Base-by-base conservation (phyloP, 2,797 vertebrate genomes). In the Pipistrellus kuhlii region DNA sequence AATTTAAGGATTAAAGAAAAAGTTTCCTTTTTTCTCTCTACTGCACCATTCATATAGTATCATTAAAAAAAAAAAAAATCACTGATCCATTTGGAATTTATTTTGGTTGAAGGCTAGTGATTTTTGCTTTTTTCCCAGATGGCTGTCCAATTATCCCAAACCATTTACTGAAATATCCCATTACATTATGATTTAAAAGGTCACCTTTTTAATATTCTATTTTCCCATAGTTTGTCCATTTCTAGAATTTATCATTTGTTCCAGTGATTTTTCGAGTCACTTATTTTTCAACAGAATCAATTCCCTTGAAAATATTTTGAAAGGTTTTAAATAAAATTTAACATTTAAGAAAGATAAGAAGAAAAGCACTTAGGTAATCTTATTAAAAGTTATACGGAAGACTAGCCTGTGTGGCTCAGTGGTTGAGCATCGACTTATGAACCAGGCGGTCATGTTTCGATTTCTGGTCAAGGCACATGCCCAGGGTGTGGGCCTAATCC, bases 221-320 rank as follows among this genome's bases (percentile, higher is more conserved):
- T 68, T 85, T 85, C n/a, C 21, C 88, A 73, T 69, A 82, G 32
- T 95, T 66, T 91, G 32, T 76, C 76, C 46, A 84, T 90, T 89
- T 91, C 85, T 95, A 83, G 32, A 91, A 27, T 93, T 95, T 76
- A 41, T 87, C 44, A 46, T 69, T 66, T 85, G 13, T 78, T 76
- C 20, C 27, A 95, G 2, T 84, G 48, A 95, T 87, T 93, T 93
- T 92, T 41, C 27, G 77, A 51, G 62, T 51, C 30, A 85, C 51
- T 85, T 95, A 35, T 93, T 83, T 91, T 80, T 89, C 53, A 38
- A 93, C 25, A 86, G 7, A 93, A 41, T 12, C 51, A 75, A 88
- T 84, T 91, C 89, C 11, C 35, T 73, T 90, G 59, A 84, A 97
- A 91, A 92, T 81, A 95, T 81, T 64, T 81, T 41, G 66, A 55